These are phyloP conservation scores for Acanthis flammea DNA, from an alignment of 2,797 vertebrate species.

Conservation along the genomic window DNA sequence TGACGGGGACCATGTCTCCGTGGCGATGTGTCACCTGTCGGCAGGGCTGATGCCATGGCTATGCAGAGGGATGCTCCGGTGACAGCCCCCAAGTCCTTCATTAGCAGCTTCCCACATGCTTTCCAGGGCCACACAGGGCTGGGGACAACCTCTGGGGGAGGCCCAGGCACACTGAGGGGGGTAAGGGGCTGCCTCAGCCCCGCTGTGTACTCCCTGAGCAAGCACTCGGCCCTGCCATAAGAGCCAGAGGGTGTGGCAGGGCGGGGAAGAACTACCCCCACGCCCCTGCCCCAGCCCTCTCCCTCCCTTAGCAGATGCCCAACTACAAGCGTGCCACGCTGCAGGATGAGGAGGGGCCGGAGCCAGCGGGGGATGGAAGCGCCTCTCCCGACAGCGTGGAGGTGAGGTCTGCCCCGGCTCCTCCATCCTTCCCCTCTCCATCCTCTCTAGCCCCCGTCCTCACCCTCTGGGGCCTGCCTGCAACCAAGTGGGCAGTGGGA, in stretches of 20 bases:
- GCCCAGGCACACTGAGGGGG: accelerated
- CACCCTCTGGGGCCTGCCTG: neutral
- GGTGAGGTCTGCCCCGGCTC: conserved; percentile 71
- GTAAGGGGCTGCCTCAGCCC: neutral
- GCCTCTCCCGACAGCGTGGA: conserved; percentile 87
- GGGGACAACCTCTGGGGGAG: neutral
- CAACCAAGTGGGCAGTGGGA: neutral
- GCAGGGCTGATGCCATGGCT: conserved; percentile 25
- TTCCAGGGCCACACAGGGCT: neutral
- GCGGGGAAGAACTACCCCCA: neutral
- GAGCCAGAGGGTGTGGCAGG: neutral
- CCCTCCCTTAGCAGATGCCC: conserved; percentile 84
- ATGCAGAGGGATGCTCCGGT: neutral
- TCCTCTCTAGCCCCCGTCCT: neutral
- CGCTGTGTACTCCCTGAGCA: accelerated
- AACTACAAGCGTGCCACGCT: conserved; percentile 92
- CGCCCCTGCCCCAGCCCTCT: neutral
- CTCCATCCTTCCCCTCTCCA: neutral
- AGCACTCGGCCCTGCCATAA: neutral
- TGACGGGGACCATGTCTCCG: neutral
- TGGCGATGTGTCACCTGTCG: conserved; percentile 49
- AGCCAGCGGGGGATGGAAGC: conserved; percentile 78
- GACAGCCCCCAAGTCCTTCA: neutral
- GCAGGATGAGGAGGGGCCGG: conserved; percentile 87
- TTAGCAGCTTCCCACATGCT: neutral